Evolutionary conservation across 2,888 invertebrate genomes (phyloP), one percentile per base, ranked within the genome.

Genomic region (Myopa tessellatipennis): DNA sequence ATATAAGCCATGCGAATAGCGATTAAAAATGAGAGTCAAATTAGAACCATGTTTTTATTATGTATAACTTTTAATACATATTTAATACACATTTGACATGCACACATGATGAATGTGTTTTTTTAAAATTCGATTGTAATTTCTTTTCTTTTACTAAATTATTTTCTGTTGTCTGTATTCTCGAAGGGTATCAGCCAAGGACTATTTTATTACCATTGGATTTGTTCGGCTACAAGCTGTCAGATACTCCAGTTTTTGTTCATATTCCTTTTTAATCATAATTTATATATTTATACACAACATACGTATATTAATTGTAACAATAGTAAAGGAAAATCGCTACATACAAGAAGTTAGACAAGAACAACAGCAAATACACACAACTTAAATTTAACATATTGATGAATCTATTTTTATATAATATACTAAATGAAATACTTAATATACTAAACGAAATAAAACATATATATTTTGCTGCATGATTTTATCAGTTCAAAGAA

Each of bases 351-450:
- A 26, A n/a, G n/a, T 18, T 18, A n/a, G 61, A 26, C 61, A 14
- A 74, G 45, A 67, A 74, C 67, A 74, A 68, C 74, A 67, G 68
- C 67, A 67, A 74, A 58, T 45, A 45, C 68, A 55, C 34, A 38
- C 67, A 45, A 74, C 67, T 52, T 74, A 74, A 82, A 81, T 80
- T 79, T 74, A 80, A 79, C 77, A 81, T 81, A 79, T 80, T 80
- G 80, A 83, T 82, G 79, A 82, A 83, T 82, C 82, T 83, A 83
- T 83, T 83, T 83, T 83, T 83, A 83, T 83, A 85, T 84, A 85
- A 84, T 81, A 82, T 80, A 55, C 55, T 55, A 55, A 55, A 84
- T 78, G 61, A 65, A 74, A 65, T 74, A 78, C 74, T 76, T 26
- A 80, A 79, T 80, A 80, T 74, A 77, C 78, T 82, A 81, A 80